Base-by-base conservation (phyloP, 2,888 invertebrate genomes). In the Nemapogon koenigi region DNA sequence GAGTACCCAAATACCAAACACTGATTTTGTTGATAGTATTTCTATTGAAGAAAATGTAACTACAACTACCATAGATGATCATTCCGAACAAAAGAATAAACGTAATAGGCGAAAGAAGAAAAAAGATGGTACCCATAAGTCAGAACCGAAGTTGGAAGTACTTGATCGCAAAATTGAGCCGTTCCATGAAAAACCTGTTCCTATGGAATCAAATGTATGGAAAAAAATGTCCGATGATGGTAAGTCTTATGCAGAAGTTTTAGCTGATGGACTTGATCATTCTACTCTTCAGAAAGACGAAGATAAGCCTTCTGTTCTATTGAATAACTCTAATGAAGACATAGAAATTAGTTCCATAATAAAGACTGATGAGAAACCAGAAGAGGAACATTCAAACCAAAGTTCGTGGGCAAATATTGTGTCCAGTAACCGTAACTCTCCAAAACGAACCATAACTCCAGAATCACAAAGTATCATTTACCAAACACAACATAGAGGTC, bases 211-310 rank as follows among this genome's bases (percentile, higher is more conserved):
- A 13, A 82, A 81, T 51, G 68, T 82, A 15, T 83, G 83, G 83
- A 55, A 59, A n/a, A 72, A 68, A 51, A 47, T 70, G 25, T 58
- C 68, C 35, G 69, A 76, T 27, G 86, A 85, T 44, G 83, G 82
- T 1, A 88, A 87, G 62, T 86, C 88, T 0, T 89, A 89, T 51
- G 89, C 89, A 14, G 84, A 86, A 62, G 82, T 88, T 22, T 70
- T 88, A 4, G 83, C 84, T 13, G 78, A 81, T 50, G 64, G 71
- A 1, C 49, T 71, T n/a, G n/a, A n/a, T n/a, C n/a, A n/a, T n/a
- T n/a, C n/a, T n/a, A n/a, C n/a, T n/a, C n/a, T n/a, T n/a, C n/a
- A n/a, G n/a, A n/a, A n/a, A n/a, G n/a, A n/a, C n/a, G n/a, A n/a
- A n/a, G n/a, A n/a, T n/a, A n/a, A n/a, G n/a, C n/a, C n/a, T n/a